Percentiles rank a stretch among this genome's conserved stretches.
These are phyloP conservation scores for Lophotriccus pileatus DNA, from an alignment of 2,797 vertebrate genomes.

Conservation along the genomic window DNA sequence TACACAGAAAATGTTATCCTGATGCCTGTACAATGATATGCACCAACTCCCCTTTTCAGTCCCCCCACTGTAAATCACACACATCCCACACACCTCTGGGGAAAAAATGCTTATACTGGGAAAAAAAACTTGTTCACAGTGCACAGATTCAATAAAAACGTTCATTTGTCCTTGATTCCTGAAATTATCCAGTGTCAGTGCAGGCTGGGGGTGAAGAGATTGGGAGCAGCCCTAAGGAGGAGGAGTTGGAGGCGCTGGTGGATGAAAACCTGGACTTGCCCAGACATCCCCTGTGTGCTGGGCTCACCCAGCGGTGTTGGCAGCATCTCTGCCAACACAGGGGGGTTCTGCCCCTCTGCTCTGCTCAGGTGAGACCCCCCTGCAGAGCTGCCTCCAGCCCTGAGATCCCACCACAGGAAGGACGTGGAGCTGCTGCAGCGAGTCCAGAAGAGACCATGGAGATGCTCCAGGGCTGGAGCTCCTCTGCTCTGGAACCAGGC, in stretches of 20 bases:
- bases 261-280: background rate
- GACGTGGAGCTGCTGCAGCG: rapidly evolving
- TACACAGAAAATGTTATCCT: background rate
- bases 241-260: background rate
- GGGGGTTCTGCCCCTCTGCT: background rate
- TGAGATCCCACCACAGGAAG: background rate
- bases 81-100: background rate
- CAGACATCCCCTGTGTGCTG: background rate
- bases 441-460: background rate
- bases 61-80: background rate
- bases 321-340: too few species aligned
- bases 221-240: background rate
- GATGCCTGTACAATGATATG: too few species aligned
- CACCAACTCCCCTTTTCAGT: background rate
- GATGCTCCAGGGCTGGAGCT: background rate
- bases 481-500: background rate
- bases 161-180: background rate
- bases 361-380: background rate
- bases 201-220: background rate
- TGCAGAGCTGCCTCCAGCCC: background rate
- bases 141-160: background rate
- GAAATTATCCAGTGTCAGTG: rapidly evolving
- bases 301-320: background rate
- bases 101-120: background rate
- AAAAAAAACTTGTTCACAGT: background rate